phyloP scores from a whole-genome alignment of 2,113 vertebrate genomes.

The Etia nguti region DNA sequence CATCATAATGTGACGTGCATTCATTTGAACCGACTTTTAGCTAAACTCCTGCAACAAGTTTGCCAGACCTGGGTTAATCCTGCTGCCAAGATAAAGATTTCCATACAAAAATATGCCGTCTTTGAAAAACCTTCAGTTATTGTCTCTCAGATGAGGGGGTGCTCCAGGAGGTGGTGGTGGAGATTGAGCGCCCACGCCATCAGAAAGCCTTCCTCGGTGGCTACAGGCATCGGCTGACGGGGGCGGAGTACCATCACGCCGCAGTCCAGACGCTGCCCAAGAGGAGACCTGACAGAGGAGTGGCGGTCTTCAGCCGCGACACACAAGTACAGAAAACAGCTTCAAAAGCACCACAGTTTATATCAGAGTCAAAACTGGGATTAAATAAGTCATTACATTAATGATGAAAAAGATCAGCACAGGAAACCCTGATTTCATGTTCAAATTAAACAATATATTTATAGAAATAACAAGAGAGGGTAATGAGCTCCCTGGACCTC shows the following conservation, averaged over 20 bases:
- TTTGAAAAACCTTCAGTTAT: background rate
- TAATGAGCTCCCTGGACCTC: background rate
- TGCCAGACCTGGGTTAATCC: rapidly evolving
- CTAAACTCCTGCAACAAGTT: background rate
- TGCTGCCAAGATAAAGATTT: background rate
- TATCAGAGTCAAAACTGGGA: background rate
- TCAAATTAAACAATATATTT: background rate
- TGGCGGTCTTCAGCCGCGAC: constrained; percentile 72
- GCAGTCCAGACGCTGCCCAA: constrained; percentile 81
- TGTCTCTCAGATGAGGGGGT: constrained; percentile 49
- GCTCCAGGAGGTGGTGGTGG: constrained; percentile 75
- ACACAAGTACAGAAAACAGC: constrained; percentile 77
- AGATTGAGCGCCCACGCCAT: constrained; percentile 76
- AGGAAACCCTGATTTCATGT: background rate
- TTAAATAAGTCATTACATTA: background rate
- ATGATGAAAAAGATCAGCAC: background rate
- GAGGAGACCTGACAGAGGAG: constrained; percentile 59
- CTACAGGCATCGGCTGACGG: constrained; percentile 81
- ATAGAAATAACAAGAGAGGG: background rate
- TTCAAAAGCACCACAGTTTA: background rate
- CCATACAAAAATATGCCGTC: background rate
- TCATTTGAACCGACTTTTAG: background rate
- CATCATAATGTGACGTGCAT: background rate
- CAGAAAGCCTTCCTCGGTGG: constrained; percentile 87
- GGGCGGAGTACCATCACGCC: constrained; percentile 84